These are phyloP conservation scores for Amphipyra berbera DNA, from an alignment of 2,888 invertebrate genomes.

Conservation along the genomic window DNA sequence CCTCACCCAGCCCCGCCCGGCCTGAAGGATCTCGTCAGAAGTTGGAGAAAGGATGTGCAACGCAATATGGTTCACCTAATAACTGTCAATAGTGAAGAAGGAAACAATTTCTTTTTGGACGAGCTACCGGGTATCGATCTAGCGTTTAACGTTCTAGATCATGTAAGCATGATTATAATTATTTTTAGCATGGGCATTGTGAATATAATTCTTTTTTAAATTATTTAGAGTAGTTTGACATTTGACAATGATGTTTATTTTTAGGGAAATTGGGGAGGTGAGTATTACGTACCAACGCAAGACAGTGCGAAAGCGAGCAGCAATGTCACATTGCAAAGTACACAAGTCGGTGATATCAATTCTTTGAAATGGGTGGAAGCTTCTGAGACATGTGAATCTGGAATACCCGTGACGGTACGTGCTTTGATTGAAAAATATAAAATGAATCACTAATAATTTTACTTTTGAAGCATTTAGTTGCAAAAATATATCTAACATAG, in stretches of 20 bases:
- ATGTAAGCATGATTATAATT: constrained; percentile 57
- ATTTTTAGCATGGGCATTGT: neutral
- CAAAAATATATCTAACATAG: neutral
- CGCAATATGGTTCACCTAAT: constrained; percentile 65
- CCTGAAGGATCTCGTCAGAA: constrained; percentile 56
- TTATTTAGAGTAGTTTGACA: neutral
- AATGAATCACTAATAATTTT: no score
- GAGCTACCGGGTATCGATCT: constrained; percentile 68
- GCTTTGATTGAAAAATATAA: neutral
- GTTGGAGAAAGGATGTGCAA: constrained; percentile 63
- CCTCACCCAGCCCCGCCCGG: constrained; percentile 37
- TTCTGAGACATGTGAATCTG: constrained; percentile 14
- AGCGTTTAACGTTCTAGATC: constrained; percentile 63
- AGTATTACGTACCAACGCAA: constrained; percentile 58
- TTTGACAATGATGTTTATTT: neutral
- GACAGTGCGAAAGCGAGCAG: constrained; percentile 31
- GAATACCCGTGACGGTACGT: constrained; percentile 45
- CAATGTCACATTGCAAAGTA: constrained; percentile 55
- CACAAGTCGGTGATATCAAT: constrained; percentile 38
- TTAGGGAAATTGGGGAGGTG: constrained; percentile 63
- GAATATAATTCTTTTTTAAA: neutral
- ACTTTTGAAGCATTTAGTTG: no score
- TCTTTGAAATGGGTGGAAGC: constrained; percentile 41
- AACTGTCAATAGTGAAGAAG: constrained; percentile 64
- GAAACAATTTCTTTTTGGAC: constrained; percentile 57